Evolutionary conservation across 2,113 vertebrate genomes (phyloP), one percentile per base, ranked within the genome.

Genomic region (Pituophis catenifer): DNA sequence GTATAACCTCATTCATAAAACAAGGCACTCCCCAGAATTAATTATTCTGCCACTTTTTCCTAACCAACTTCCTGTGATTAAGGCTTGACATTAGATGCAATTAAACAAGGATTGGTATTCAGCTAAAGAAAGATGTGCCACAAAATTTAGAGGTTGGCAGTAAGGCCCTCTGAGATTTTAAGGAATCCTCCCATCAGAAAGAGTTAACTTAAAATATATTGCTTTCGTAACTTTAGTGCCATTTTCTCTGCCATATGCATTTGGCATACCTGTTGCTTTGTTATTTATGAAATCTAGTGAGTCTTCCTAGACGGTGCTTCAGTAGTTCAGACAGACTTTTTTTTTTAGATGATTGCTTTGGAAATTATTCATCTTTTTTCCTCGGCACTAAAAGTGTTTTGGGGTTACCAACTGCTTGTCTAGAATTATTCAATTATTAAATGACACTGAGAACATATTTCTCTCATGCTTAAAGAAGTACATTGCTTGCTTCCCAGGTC

Each of bases 1-100:
- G n/a, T 89, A 19, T 62, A 0, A 90, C 90, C 89, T 13, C 48
- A 90, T 33, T 8, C 44, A 0, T 23, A n/a, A 50, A 29, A 6
- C 0, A 52, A 89, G 95, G 53, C 96, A 93, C 96, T 95, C 70
- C 95, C 95, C 53, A 1, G 89, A 91, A 94, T 95, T 92, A 91
- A 58, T 89, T 65, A 50, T 91, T 95, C 91, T 58, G 91, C 94
- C 33, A 52, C 87, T 94, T 59, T 57, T 89, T 92, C 93, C 53
- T 94, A 86, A 94, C 92, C 91, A 3, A 50, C 93, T 95, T 95
- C 92, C 48, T 50, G 13, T 9, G 93, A 23, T 54, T 87, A 38
- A 4, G 29, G 0, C 15, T 90, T 12, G 90, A 92, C 17, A 52
- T 29, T 1, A 1, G 89, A 48, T 50, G 88, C 92, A 93, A 59